These are phyloP conservation scores for Mesorhabditis spiculigera DNA, from an alignment of 2,888 invertebrate species.

Conservation along the genomic window DNA sequence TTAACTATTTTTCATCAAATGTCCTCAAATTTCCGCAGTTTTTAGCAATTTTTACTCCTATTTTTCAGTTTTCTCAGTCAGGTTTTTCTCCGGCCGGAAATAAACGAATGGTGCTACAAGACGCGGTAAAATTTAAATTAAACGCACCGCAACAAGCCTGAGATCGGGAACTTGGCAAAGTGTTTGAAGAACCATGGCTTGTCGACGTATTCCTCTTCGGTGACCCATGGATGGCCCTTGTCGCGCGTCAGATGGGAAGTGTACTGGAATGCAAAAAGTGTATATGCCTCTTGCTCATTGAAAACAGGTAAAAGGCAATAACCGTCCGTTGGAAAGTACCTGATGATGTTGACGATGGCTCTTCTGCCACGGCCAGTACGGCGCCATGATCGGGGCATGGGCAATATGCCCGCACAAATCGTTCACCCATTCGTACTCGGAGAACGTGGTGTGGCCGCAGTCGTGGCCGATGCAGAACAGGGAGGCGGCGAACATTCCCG, in stretches of 20 bases:
- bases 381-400: constrained; percentile 48
- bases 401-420: constrained; percentile 47
- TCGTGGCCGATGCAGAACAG: constrained; percentile 51
- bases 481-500: constrained; percentile 43
- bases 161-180: constrained; percentile 46
- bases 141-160: constrained; percentile 47
- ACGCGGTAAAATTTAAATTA: not conserved
- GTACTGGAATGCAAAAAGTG: constrained; percentile 25
- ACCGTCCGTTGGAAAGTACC: too few relatives aligned
- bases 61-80: too few relatives aligned
- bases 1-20: too few relatives aligned
- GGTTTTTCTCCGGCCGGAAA: too few relatives aligned
- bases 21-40: too few relatives aligned
- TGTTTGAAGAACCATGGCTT: constrained; percentile 34
- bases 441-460: constrained; percentile 47
- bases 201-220: constrained; percentile 34
- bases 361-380: constrained; percentile 52
- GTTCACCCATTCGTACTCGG: constrained; percentile 43
- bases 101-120: too few relatives aligned
- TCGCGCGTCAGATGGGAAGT: constrained; percentile 50
- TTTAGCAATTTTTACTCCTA: too few relatives aligned
- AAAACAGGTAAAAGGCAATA: too few relatives aligned
- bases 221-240: constrained; percentile 49
- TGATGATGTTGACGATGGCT: constrained; percentile 45
- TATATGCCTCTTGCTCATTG: not conserved